Evolutionary conservation across 1,140 invertebrate species (phyloP), one percentile per base, ranked within the genome.

Genomic region (Lordiphosa collinella): DNA sequence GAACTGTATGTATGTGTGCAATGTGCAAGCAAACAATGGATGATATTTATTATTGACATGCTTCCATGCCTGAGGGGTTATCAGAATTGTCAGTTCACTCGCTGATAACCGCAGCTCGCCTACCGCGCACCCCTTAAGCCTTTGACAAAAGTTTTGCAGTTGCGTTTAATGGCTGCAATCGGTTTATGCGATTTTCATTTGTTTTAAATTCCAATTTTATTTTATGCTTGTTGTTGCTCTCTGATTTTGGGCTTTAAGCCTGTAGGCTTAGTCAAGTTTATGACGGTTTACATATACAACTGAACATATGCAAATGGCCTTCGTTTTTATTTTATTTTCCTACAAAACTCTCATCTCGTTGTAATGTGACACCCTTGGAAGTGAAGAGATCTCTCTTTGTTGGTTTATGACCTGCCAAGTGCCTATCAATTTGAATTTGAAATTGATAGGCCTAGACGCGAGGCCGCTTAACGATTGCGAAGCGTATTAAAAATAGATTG

Each of bases 31-130:
- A 82, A 80, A 82, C 76, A 80, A 80, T 82, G 76, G 71, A 50
- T 84, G 78, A 76, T 82, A 82, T 82, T 82, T 82, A 82, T 82
- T 82, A 82, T 82, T 82, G 76, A 82, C 76, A 72, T 76, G 51
- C 54, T 34, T 56, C 55, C 32, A 16, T 22, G 18, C 78, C 76
- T 12, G 36, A 54, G 78, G 76, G 78, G 72, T 82, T 82, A 82
- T 82, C 76, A 76, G 71, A 67, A 67, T 68, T 51, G 76, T 60
- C 73, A 76, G 66, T 63, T 67, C 55, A 29, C 44, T 37, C 68
- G 57, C 71, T 82, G 76, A 82, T 82, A 82, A 84, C 78, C 75
- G 54, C 55, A 74, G 22, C 43, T 7, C 22, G 22, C 10, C 3
- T 5, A 8, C 18, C 31, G 22, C n/a, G 18, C 35, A 34, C 25